Percentiles rank a stretch among this genome's conserved stretches.
phyloP scores from a whole-genome alignment of 2,797 vertebrate species.

The Sebastes oblongus region DNA sequence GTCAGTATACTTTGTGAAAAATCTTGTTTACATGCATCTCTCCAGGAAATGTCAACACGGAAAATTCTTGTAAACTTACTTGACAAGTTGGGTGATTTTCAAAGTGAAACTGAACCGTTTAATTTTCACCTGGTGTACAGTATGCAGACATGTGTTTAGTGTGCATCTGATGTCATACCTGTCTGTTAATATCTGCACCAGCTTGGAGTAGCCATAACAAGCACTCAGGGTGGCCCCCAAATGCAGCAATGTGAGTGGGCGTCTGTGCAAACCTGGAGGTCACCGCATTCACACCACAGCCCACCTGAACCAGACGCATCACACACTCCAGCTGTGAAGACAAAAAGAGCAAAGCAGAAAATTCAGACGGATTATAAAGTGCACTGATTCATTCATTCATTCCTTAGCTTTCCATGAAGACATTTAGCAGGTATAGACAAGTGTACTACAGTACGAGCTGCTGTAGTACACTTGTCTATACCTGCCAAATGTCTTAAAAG shows the following conservation, averaged over 20 bases:
- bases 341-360: conserved; percentile 8
- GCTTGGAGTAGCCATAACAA: conserved; percentile 96
- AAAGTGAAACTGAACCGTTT: background rate
- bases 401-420: background rate
- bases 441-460: background rate
- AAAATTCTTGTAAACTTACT: background rate
- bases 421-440: conserved; percentile 21
- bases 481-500: background rate
- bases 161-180: conserved; percentile 79
- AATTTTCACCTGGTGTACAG: background rate
- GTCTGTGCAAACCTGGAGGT: conserved; percentile 98
- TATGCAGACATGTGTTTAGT: background rate
- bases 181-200: conserved; percentile 96
- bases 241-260: conserved; percentile 96
- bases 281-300: conserved; percentile 90
- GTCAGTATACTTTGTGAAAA: background rate
- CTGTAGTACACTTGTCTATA: conserved; percentile 3
- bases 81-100: background rate
- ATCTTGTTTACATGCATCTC: background rate
- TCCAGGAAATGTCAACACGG: background rate
- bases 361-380: background rate
- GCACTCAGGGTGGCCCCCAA: conserved; percentile 97
- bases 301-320: conserved; percentile 92
- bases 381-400: background rate
- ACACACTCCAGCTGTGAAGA: conserved; percentile 93